Conservation (phyloP, 2,113 vertebrate species). For the Puma concolor region DNA sequence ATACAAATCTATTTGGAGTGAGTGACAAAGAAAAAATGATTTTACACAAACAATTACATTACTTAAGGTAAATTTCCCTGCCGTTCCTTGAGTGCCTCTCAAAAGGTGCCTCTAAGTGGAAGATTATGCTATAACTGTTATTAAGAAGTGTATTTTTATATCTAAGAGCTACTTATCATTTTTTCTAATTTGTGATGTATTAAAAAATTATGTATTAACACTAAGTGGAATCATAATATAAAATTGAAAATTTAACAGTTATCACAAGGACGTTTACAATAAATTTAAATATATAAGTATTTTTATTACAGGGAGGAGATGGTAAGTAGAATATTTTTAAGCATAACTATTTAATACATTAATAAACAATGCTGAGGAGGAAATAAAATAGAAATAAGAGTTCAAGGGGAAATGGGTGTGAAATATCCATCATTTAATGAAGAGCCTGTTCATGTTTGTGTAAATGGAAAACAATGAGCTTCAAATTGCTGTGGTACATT, state of each 20-base stretch:
- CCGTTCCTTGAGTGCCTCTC: not conserved
- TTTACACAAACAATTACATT: not conserved
- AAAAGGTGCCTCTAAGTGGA: not conserved
- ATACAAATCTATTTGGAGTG: not conserved
- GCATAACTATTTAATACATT: not conserved
- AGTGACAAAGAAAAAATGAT: not conserved
- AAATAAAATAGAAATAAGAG: not conserved
- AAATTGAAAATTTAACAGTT: not conserved
- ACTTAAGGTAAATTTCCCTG: not conserved
- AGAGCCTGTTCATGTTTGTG: not conserved
- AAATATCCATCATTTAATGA: not conserved
- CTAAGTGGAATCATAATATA: not conserved
- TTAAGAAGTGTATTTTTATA: not conserved
- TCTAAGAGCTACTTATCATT: not conserved
- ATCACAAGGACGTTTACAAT: not conserved
- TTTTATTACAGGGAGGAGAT: not conserved
- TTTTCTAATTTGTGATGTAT: not conserved
- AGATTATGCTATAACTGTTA: not conserved
- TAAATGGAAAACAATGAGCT: not conserved
- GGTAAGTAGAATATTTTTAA: not conserved
- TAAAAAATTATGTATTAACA: not conserved
- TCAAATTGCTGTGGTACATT: not conserved
- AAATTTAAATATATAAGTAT: not conserved
- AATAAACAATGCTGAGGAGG: not conserved
- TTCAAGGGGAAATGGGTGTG: not conserved